Evolutionary conservation across 30 jellyfish, hydroid and myxozoan genomes (phyloP), one percentile per base, ranked within the genome.

Genomic region (Mastigias papua): DNA sequence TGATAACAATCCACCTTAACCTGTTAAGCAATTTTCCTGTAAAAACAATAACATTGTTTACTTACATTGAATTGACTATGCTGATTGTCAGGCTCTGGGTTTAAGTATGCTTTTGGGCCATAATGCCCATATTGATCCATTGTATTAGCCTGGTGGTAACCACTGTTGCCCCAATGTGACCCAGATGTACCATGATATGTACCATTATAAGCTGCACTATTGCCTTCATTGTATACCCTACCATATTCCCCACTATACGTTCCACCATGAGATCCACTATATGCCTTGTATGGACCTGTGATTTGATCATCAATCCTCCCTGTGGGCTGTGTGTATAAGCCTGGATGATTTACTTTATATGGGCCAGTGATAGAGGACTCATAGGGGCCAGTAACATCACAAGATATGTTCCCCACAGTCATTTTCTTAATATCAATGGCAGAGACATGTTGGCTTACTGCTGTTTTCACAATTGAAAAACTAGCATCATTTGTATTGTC

Each of bases 41-140:
- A 42, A 42, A 8, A 42, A 15, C 7, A 42, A 42, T 8, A 15
- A 42, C 54, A 42, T 42, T 54, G 67, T 46, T 46, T 19, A 54
- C 67, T 54, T 54, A 54, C 67, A 54, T 10, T 10, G 17, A 21
- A 72, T 74, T 61, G 94, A 48, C 34, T 13, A 50, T 73, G n/a
- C 50, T 85, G 88, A 29, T 46, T 22, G 74, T 80, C 29, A 9
- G 94, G 88, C n/a, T 63, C 83, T 57, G 94, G 94, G 74, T 85
- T 73, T 69, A 85, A 46, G 49, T 85, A 85, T 31, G 88, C 75
- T 11, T 29, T 72, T 19, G 16, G 60, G 2, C 81, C 81, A 29
- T 16, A 57, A 6, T 63, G 74, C 3, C 42, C 74, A 22, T 22
- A 19, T 8, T 22, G 46, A 63, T n/a, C 23, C 6, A 25, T 25